Percentiles rank a stretch among this genome's conserved stretches.
Conservation (phyloP, 2,888 invertebrate genomes). For the Coenonympha glycerion region DNA sequence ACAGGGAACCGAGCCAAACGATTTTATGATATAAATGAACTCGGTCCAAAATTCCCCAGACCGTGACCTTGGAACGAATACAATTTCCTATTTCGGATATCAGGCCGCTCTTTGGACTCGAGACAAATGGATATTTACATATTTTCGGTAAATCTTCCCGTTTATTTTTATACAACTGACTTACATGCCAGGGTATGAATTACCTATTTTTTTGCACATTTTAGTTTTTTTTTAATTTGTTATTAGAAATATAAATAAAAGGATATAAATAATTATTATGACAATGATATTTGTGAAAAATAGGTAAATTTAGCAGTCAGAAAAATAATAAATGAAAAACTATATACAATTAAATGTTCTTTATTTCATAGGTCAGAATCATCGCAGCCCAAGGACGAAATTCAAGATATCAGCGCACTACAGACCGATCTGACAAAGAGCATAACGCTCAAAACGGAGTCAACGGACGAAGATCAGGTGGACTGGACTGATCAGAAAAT, state of each 20-base stretch:
- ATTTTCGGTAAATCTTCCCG: neutral
- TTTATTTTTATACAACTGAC: neutral
- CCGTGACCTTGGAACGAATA: slow-evolving; percentile 19
- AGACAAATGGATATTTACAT: neutral
- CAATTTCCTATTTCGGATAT: slow-evolving; percentile 24
- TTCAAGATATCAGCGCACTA: slow-evolving; percentile 36
- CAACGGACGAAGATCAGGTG: slow-evolving; percentile 29
- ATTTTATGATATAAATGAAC: slow-evolving; percentile 19
- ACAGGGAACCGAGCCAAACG: slow-evolving; percentile 20
- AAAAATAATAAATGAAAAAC: no score
- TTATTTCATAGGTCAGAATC: slow-evolving; percentile 41
- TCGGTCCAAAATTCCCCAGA: slow-evolving; percentile 21
- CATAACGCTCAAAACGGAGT: slow-evolving; percentile 32
- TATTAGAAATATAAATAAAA: no score
- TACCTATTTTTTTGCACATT: neutral
- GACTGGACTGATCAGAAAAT: slow-evolving; percentile 27
- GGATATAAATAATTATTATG: no score
- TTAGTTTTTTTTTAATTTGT: no score
- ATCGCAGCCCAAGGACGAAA: slow-evolving; percentile 50
- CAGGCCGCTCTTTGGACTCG: neutral
- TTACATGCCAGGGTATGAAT: neutral
- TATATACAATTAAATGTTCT: no score
- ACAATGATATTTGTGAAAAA: no score
- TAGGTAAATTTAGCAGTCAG: no score
- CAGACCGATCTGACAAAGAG: slow-evolving; percentile 33